Evolutionary conservation across 2,888 invertebrate genomes (phyloP), one percentile per base, ranked within the genome.

Genomic region (Spilarctia lutea): DNA sequence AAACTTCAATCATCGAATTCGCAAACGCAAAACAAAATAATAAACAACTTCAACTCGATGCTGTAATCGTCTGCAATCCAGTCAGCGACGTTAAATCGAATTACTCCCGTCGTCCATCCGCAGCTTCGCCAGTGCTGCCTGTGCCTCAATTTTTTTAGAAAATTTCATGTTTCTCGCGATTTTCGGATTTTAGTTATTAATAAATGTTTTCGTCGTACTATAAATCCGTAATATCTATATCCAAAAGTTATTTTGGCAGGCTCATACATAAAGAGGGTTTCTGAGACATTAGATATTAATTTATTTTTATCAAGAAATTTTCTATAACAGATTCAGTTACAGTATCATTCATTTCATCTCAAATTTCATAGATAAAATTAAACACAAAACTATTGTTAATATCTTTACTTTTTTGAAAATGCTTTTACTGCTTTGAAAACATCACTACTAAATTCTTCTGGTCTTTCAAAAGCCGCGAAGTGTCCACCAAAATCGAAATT

Each of bases 381-480:
- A 35, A 69, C 13, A 69, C 3, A 11, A 33, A 16, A 56, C 35
- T 33, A 7, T 24, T 16, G 16, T n/a, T 35, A 52, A 52, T 13
- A 33, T 30, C 24, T 65, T 71, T 48, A 79, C 75, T 74, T 76
- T 66, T 75, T 81, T 39, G 86, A 76, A 83, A 94, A 93, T 20
- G 70, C 84, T 48, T 90, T 87, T 0, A 94, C 92, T 69, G 94
- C 94, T 75, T 89, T 87, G 76, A 92, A 95, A 24, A 99, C 90
- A 85, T 98, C 98, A 11, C 96, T 92, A 42, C 97, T 97, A 16
- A 99, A 91, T 2, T 97, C 89, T 73, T 96, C 91, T 0, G 99
- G 98, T 78, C 96, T 96, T 91, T 99, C 98, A 69, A 98, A 96
- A 0, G 98, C 98, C 0, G 97, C 97, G 91, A 98, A 99, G 91